Percentiles rank a stretch among this genome's conserved stretches.
These are phyloP conservation scores for Myiagra hebetior DNA, from an alignment of 2,113 vertebrate genomes.

Conservation along the genomic window DNA sequence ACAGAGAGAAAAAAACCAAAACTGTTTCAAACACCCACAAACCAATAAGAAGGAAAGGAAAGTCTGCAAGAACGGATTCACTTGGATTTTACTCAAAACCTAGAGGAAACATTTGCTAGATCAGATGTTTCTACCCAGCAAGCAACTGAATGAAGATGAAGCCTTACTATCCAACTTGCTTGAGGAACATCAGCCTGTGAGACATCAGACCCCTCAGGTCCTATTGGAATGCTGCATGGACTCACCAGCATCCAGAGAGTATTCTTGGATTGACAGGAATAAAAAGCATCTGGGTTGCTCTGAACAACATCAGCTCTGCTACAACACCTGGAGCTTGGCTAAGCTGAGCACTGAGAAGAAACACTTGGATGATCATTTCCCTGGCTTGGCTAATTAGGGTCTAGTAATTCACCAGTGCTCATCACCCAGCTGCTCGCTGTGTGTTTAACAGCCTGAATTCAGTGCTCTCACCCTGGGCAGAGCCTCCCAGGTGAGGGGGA, in stretches of 20 bases:
- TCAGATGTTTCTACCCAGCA: not conserved
- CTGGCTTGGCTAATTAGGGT: not conserved
- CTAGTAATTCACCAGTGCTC: not conserved
- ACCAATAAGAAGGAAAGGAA: not conserved
- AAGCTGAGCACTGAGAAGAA: not conserved
- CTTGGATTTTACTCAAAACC: not conserved
- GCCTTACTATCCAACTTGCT: not conserved
- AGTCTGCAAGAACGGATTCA: not conserved
- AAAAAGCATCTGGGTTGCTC: not conserved
- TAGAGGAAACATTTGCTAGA: not conserved
- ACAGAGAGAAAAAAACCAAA: not conserved
- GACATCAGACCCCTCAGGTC: not conserved
- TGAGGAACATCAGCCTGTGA: not conserved
- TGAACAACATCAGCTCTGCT: not conserved
- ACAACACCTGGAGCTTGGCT: not conserved
- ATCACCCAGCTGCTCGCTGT: not conserved
- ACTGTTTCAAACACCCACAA: not conserved
- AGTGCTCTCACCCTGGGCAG: not conserved
- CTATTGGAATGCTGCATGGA: fast-evolving
- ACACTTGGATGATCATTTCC: not conserved
- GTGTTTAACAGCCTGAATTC: not conserved
- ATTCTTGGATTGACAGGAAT: not conserved
- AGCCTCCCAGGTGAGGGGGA: not conserved
- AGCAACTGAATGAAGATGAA: not conserved
- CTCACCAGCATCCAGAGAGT: not conserved